Percentiles rank a stretch among this genome's conserved stretches.
phyloP scores from a whole-genome alignment of 2,888 invertebrate species.

The Drosophila eohydei region DNA sequence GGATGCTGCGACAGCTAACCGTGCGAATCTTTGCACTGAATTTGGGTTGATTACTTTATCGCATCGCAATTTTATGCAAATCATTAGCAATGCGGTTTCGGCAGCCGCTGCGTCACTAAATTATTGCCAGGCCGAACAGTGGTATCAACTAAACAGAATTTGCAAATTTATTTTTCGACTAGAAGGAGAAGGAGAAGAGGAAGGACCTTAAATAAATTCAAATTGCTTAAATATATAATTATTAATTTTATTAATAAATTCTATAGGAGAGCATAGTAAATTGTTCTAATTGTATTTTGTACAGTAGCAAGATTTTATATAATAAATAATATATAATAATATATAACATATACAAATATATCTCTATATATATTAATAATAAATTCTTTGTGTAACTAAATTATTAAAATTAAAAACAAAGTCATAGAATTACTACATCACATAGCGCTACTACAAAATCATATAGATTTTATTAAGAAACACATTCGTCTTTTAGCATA shows the following conservation, averaged over 20 bases:
- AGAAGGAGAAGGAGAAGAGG: no score
- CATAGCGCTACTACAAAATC: neutral
- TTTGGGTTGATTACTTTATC: conserved; percentile 59
- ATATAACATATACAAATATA: no score
- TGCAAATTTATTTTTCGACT: no score
- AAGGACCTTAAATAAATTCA: no score
- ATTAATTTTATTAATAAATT: no score
- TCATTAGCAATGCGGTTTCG: conserved; percentile 24
- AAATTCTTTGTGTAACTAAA: no score
- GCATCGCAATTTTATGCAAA: conserved; percentile 47
- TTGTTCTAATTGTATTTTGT: neutral
- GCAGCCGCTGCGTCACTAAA: conserved; percentile 17
- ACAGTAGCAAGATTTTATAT: neutral
- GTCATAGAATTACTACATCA: neutral
- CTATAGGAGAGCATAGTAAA: no score
- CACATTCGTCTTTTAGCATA: neutral
- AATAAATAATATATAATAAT: neutral
- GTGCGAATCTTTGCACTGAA: conserved; percentile 65
- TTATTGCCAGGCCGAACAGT: conserved; percentile 20
- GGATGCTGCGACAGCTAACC: conserved; percentile 45
- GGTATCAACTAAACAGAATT: neutral
- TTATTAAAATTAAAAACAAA: no score
- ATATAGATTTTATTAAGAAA: neutral
- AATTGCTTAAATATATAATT: no score
- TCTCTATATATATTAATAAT: no score